phyloP scores from a whole-genome alignment of 2,888 invertebrate species.

The Eupeodes luniger region DNA sequence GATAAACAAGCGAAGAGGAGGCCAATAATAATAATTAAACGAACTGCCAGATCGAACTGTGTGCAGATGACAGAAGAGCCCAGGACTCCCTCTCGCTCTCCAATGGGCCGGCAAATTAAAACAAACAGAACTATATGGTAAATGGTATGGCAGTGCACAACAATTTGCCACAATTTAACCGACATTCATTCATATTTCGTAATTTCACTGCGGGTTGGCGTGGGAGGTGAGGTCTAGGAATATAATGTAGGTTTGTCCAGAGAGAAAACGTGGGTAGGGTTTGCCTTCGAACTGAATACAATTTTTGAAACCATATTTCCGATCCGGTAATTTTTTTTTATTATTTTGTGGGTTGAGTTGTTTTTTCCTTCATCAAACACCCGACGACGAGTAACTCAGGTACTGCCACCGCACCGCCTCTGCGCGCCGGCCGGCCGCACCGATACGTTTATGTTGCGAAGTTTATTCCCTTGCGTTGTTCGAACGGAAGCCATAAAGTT shows the following conservation, averaged over 20 bases:
- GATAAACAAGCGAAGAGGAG: neutral
- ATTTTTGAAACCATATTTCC: constrained; percentile 36
- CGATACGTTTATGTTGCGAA: constrained; percentile 7
- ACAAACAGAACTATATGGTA: constrained; percentile 63
- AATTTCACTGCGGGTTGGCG: neutral
- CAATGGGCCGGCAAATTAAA: constrained; percentile 73
- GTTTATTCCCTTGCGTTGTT: constrained; percentile 10
- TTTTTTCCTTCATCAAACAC: constrained; percentile 40
- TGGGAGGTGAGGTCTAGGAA: neutral
- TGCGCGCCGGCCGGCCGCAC: neutral
- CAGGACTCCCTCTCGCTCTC: constrained; percentile 23
- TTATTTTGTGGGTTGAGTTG: constrained; percentile 23
- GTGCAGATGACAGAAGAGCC: constrained; percentile 32
- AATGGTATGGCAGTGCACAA: constrained; percentile 45
- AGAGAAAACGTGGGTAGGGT: neutral
- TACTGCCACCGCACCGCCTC: neutral
- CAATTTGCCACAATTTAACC: constrained; percentile 73
- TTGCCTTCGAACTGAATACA: neutral
- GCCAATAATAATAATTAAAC: constrained; percentile 65
- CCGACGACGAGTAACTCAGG: constrained; percentile 46
- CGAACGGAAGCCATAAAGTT: constrained; percentile 40
- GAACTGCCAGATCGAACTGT: constrained; percentile 63
- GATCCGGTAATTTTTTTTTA: constrained; percentile 44
- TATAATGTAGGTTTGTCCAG: too few species aligned
- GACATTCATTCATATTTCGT: constrained; percentile 32